Base-by-base conservation (phyloP, 1,140 invertebrate species). In the Triops longicaudatus region DNA sequence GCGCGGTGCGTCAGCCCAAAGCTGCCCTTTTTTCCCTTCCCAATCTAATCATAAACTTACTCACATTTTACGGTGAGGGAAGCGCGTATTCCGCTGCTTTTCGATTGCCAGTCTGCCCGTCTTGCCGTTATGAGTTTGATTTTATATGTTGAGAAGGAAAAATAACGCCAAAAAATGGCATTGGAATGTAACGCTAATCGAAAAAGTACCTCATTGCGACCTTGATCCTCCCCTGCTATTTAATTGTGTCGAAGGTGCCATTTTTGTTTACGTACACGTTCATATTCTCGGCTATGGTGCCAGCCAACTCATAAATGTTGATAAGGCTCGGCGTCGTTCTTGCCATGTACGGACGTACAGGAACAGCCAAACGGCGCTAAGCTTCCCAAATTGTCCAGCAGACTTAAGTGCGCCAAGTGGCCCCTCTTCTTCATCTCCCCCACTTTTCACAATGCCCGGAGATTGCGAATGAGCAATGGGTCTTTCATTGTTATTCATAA, bases 291-390 rank as follows among this genome's bases (percentile, higher is more conserved):
- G 50, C 17, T 6, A 22, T 22, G 14, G 50, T 63, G 22, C 22
- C 50, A 63, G n/a, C n/a, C 50, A 22, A n/a, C 50, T 63, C 50
- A 63, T 63, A 63, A 63, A 63, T 63, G 50, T 63, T n/a, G 50
- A 63, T 63, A n/a, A 63, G 17, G 50, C 50, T 63, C 50, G 22
- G 50, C 50, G 14, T 63, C 50, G 14, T 10, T 63, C 17, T 5
- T 63, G 1, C 50, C 50, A n/a, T 63, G 22, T 63, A 63, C 22
- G 50, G 50, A 63, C 1, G 17, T 63, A 63, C 17, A n/a, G 50
- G 50, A 37, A 63, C 50, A 22, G 50, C 50, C 14, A 63, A 63
- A 63, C 50, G 50, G 50, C 50, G 22, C 6, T 63, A 63, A 63
- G 50, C 50, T 63, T 37, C 50, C 50, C n/a, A 63, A 63, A 63